Base-by-base conservation (phyloP, 1,140 invertebrate species). In the Rhagoletis pomonella region DNA sequence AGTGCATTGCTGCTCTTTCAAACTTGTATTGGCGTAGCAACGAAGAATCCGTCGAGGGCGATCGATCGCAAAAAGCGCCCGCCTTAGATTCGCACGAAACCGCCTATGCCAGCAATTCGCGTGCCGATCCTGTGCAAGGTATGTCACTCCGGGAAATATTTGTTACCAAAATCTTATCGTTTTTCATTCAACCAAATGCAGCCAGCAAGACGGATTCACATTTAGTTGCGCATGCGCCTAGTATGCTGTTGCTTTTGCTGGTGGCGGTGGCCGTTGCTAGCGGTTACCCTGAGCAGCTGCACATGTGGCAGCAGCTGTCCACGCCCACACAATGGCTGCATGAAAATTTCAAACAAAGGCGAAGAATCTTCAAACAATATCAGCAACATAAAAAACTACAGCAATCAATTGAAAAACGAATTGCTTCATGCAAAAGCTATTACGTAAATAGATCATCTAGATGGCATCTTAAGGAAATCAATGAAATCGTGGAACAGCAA, bases 11-110 rank as follows among this genome's bases (percentile, higher is more conserved):
- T 10, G 95, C 94, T 62, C 94, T 96, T 90, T 95, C 94, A 62
- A 95, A 95, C 19, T 94, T 96, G 87, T 96, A 96, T 93, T 96
- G 95, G 95, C 94, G 95, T 92, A 95, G 94, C 90, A 96, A 96
- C 90, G 96, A 96, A 93, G 95, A 96, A 90, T 96, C 95, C 90
- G 95, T 96, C 84, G 95, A 96, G 91, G 95, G 95, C 64, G 95
- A 96, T 89, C 93, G 94, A 89, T 95, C 95, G 14, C 94, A 95
- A 89, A 94, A 95, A 90, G 94, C 94, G 67, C 95, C 95, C 69
- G 95, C 94, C 29, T 93, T 96, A 88, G 96, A 96, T 90, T 95
- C 94, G 77, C 94, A 95, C 88, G 94, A 95, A 90, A 94, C 94
- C 87, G 93, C 93, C 60, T 93, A 91, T 47, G 88, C 90, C 42